Evolutionary conservation across 1,140 invertebrate species (phyloP).

Genomic region (Muscidifurax raptorellus): DNA sequence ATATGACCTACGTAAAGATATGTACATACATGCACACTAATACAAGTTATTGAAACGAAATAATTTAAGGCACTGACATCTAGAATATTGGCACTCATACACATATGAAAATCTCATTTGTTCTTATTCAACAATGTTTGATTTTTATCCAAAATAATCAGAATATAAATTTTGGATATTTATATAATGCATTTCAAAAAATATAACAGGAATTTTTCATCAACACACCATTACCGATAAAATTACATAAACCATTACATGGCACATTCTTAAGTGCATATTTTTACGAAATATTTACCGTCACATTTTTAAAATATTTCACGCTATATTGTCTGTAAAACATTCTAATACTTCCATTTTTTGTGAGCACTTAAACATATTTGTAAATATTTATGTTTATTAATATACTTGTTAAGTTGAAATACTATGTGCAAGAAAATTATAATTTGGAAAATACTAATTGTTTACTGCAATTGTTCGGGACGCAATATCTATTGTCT

Average conservation of each 20-base stretch:
- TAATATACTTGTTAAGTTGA: not conserved
- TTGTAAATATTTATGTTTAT: not conserved
- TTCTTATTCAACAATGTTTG: not conserved
- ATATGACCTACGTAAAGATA: constrained; percentile 3
- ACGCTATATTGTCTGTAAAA: not conserved
- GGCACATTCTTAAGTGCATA: not conserved
- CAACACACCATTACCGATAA: not conserved
- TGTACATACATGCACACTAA: constrained; percentile 28
- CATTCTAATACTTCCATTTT: not conserved
- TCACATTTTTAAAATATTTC: not conserved
- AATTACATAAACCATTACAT: not conserved
- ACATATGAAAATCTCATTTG: not conserved
- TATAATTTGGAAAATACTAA: not conserved
- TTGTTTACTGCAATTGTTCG: not conserved
- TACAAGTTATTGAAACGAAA: not conserved
- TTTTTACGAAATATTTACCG: constrained; percentile 1
- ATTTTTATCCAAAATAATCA: too few species aligned
- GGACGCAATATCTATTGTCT: not conserved
- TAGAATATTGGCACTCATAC: not conserved
- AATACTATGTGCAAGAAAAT: not conserved
- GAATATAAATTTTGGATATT: too few species aligned
- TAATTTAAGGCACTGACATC: not conserved
- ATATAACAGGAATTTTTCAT: not conserved
- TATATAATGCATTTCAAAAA: too few species aligned
- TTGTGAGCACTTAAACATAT: too few species aligned